These are phyloP conservation scores for Coleophora flavipennella DNA, from an alignment of 2,888 invertebrate species.

Conservation along the genomic window DNA sequence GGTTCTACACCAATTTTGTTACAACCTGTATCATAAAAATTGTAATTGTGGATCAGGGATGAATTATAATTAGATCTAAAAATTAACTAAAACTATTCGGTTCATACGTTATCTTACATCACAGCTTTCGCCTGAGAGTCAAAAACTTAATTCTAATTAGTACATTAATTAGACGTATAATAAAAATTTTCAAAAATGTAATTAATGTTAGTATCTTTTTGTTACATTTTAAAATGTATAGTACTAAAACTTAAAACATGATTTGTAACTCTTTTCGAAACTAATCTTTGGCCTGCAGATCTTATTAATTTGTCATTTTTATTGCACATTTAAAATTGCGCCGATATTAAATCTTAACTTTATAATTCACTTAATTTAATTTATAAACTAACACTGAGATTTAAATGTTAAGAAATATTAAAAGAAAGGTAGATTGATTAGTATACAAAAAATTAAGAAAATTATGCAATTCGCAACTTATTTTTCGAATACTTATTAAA, in stretches of 20 bases:
- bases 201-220: too few species aligned
- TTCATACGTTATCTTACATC: slow-evolving; percentile 53
- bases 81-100: slow-evolving; percentile 26
- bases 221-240: slow-evolving; percentile 19
- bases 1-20: too few species aligned
- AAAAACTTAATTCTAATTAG: slow-evolving; percentile 46
- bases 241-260: slow-evolving; percentile 1
- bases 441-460: too few species aligned
- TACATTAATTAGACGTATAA: slow-evolving; percentile 8
- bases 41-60: too few species aligned
- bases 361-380: slow-evolving; percentile 19
- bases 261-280: slow-evolving; percentile 32
- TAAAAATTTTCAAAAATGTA: slow-evolving; percentile 45
- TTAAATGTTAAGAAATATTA: slow-evolving; percentile 17
- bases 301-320: slow-evolving; percentile 44
- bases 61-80: too few species aligned
- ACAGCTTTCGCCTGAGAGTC: slow-evolving; percentile 68
- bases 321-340: slow-evolving; percentile 40
- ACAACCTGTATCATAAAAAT: too few species aligned
- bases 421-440: slow-evolving; percentile 2
- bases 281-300: slow-evolving; percentile 71
- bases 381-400: slow-evolving; percentile 46
- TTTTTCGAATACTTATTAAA: slow-evolving; percentile 59
- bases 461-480: slow-evolving; percentile 21
- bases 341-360: slow-evolving; percentile 24